A percentile compares a stretch with the other conserved stretches of the same genome.
These are phyloP conservation scores for Centropus bengalensis DNA, from an alignment of 2,113 vertebrate species.

Conservation along the genomic window DNA sequence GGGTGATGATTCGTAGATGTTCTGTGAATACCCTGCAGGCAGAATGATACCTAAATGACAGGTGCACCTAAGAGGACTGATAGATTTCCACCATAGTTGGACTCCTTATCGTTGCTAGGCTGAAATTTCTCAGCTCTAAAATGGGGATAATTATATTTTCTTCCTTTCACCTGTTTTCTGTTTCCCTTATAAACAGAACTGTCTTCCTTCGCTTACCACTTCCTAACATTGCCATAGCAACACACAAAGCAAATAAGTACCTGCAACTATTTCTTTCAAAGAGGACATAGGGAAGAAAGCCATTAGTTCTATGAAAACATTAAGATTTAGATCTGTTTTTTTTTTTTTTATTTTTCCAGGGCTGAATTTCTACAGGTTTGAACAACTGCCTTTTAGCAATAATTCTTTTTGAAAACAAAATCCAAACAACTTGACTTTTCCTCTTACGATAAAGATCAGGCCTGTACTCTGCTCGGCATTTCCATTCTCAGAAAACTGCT, in stretches of 20 bases:
- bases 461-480: neutral
- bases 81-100: neutral
- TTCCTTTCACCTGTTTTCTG: neutral
- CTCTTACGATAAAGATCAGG: neutral
- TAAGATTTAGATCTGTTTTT: neutral
- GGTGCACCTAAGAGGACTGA: neutral
- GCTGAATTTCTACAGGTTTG: neutral
- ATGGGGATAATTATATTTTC: constrained; percentile 18
- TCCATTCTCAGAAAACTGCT: neutral
- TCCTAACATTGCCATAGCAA: constrained; percentile 49
- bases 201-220: neutral
- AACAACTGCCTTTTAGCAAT: neutral
- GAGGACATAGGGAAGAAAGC: neutral
- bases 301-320: neutral
- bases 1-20: neutral
- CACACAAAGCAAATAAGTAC: neutral
- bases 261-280: neutral
- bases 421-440: neutral
- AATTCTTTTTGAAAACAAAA: neutral
- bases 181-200: constrained; percentile 21
- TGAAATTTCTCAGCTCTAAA: constrained; percentile 8
- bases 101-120: neutral
- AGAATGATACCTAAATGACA: neutral
- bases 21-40: neutral
- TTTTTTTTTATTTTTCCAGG: neutral